Base-by-base conservation (phyloP, 1,140 invertebrate genomes). In the Babylonia areolata region DNA sequence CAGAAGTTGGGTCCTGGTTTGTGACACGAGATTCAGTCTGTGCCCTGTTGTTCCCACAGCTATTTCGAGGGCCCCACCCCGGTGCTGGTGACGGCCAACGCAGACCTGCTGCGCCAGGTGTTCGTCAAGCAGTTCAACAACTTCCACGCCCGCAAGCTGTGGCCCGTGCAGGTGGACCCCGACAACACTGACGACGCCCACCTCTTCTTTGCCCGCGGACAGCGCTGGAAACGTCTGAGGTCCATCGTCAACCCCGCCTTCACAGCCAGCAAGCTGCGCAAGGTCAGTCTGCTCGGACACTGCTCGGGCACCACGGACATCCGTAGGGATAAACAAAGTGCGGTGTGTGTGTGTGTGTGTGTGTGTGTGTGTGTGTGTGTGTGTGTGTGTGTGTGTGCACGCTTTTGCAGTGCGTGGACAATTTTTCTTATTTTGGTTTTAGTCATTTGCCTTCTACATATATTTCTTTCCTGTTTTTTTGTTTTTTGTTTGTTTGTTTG, bases 221-320 rank as follows among this genome's bases (percentile, higher is more conserved):
- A 92, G 71, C 75, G 92, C 85, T 96, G 96, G 96, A 95, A 95
- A 90, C 91, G 95, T 3, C 87, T 96, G 6, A 91, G 96, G 46
- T 91, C 93, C 31, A 96, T 96, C 81, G 91, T 96, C 71, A 95
- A 95, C 20, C 96, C 96, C 12, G 94, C 95, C 12, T 96, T 96
- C 90, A 95, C 95, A 1, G 93, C 95, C 3, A 93, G 94, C 5
- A 96, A 96, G 93, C 94, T 96, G 85, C 95, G 95, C 91, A 93
- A 94, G 37, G 96, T 96, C 87, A 31, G 82, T 40, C 33, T 64
- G 40, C n/a, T n/a, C n/a, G n/a, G n/a, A n/a, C n/a, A n/a, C n/a
- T n/a, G n/a, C n/a, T n/a, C n/a, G n/a, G n/a, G n/a, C n/a, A n/a
- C n/a, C n/a, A n/a, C n/a, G n/a, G n/a, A n/a, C n/a, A n/a, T n/a